These are phyloP conservation scores for Channallabes apus DNA, from an alignment of 2,797 vertebrate genomes.

Conservation along the genomic window DNA sequence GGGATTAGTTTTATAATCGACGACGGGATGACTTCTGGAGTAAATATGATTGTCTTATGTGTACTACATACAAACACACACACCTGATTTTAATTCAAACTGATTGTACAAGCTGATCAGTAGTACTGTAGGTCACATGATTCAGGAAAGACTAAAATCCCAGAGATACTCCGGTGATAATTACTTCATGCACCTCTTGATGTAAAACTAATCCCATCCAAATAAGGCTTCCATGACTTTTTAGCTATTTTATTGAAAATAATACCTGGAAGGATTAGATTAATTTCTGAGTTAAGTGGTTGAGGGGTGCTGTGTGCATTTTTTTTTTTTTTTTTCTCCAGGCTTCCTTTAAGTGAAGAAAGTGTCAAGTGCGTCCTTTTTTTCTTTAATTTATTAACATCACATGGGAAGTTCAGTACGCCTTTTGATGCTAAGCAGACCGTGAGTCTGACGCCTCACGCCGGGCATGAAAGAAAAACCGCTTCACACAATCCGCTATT, in stretches of 20 bases:
- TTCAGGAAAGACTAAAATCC: background rate
- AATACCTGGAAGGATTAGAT: background rate
- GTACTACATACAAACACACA: background rate
- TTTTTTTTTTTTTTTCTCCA: background rate
- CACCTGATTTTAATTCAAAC: no score
- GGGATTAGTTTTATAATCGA: slow-evolving; percentile 29
- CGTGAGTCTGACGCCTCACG: slow-evolving; percentile 49
- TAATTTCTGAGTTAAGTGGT: no score
- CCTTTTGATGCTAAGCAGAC: slow-evolving; percentile 67
- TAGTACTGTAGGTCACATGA: background rate
- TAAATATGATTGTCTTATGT: background rate
- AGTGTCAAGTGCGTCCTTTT: background rate
- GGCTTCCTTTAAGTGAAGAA: background rate
- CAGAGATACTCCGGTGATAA: background rate
- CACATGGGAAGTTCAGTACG: background rate
- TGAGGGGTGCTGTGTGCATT: background rate
- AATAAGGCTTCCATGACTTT: background rate
- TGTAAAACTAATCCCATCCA: background rate
- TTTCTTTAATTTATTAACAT: background rate
- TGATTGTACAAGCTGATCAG: background rate
- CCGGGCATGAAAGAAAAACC: slow-evolving; percentile 56
- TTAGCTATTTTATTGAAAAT: background rate
- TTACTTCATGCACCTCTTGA: background rate
- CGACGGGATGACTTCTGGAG: background rate
- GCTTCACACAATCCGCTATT: slow-evolving; percentile 70